A percentile compares a stretch with the other conserved stretches of the same genome.
phyloP scores from a whole-genome alignment of 2,888 invertebrate species.

The Latheticus oryzae region DNA sequence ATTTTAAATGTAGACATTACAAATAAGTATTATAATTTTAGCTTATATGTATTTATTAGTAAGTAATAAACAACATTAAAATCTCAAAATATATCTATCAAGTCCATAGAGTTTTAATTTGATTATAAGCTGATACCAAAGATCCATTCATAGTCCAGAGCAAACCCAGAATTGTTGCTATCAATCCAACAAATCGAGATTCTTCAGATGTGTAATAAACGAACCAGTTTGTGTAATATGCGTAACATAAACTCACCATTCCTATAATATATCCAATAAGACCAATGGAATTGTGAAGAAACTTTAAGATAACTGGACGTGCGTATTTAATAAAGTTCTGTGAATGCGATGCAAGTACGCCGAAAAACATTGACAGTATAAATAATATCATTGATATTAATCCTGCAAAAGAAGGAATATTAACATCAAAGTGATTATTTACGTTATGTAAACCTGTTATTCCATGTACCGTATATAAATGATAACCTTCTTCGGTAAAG shows the following conservation, averaged over 20 bases:
- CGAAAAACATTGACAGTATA: conserved; percentile 51
- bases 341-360: conserved; percentile 53
- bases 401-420: no score
- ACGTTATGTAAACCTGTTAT: no score
- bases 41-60: conserved; percentile 57
- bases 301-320: conserved; percentile 55
- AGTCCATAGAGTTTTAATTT: conserved; percentile 53
- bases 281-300: conserved; percentile 59
- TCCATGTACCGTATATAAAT: conserved; percentile 55
- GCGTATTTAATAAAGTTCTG: conserved; percentile 48
- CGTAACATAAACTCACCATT: conserved; percentile 56
- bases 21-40: conserved; percentile 54
- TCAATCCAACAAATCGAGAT: conserved; percentile 54
- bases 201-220: conserved; percentile 50
- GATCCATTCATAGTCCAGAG: conserved; percentile 57
- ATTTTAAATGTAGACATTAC: conserved; percentile 47
- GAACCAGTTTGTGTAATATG: conserved; percentile 58
- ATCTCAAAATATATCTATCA: no score
- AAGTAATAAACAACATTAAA: conserved; percentile 36
- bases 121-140: conserved; percentile 52
- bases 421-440: no score
- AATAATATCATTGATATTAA: conserved; percentile 55
- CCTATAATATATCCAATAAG: conserved; percentile 58
- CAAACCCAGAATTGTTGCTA: conserved; percentile 53
- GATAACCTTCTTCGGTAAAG: conserved; percentile 49